Percentiles rank a stretch among this genome's conserved stretches.
phyloP scores from a whole-genome alignment of 2,113 vertebrate genomes.

The Anguilla rostrata region DNA sequence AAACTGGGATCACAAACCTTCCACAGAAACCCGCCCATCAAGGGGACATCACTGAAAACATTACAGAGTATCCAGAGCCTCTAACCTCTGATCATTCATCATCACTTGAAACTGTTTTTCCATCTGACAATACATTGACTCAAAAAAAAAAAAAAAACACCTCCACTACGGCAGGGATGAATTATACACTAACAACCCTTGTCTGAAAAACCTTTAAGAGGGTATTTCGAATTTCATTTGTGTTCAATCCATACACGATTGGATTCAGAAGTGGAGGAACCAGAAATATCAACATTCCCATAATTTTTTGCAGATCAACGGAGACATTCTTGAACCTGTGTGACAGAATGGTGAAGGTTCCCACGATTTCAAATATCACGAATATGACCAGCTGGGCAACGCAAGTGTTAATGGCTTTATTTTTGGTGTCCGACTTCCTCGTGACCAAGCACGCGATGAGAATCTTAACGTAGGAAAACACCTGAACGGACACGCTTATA shows the following conservation, averaged over 20 bases:
- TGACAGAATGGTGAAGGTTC: conserved; percentile 65
- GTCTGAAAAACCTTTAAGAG: conserved; percentile 46
- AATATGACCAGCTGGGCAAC: conserved; percentile 63
- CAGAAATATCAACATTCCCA: conserved; percentile 67
- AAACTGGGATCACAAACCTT: background rate
- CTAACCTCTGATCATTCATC: background rate
- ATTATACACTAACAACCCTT: conserved; percentile 27
- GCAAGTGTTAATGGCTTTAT: conserved; percentile 66
- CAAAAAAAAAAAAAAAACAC: background rate
- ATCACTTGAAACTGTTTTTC: background rate
- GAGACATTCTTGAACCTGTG: conserved; percentile 62
- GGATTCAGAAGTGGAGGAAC: conserved; percentile 69
- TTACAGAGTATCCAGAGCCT: background rate
- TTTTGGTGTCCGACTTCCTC: conserved; percentile 51
- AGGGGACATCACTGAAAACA: background rate
- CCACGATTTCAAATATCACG: conserved; percentile 61
- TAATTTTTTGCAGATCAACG: conserved; percentile 61
- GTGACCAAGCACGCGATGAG: conserved; percentile 56
- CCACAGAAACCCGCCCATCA: background rate
- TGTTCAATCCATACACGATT: conserved; percentile 66
- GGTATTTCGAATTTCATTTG: conserved; percentile 57
- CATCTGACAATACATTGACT: background rate
- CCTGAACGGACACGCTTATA: conserved; percentile 59
- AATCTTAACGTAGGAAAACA: conserved; percentile 65
- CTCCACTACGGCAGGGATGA: background rate